Conservation (phyloP, 2,797 vertebrate genomes). For the Ibycter americanus region DNA sequence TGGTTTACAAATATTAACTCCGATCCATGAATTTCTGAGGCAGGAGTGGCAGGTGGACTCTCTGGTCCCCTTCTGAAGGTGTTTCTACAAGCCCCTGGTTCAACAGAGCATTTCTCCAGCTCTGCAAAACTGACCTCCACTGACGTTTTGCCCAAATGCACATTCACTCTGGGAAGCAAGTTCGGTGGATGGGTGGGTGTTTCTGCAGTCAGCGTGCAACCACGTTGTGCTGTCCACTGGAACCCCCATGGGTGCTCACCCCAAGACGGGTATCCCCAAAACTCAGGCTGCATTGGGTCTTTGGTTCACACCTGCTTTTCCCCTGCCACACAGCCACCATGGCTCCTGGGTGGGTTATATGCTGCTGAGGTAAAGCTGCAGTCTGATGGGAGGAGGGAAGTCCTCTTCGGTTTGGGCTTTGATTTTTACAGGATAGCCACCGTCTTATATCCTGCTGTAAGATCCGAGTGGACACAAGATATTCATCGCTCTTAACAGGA, state of each 20-base stretch:
- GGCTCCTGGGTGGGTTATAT: neutral
- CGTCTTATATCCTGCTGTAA: too few species aligned
- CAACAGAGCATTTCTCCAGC: neutral
- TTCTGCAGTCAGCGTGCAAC: too few species aligned
- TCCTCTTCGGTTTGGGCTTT: neutral
- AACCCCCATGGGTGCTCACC: neutral
- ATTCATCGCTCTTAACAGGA: neutral
- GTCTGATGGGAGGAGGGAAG: neutral
- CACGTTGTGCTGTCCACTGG: rapidly evolving
- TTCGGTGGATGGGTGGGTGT: neutral
- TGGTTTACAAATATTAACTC: neutral
- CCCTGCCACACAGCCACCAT: neutral
- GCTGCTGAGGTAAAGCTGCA: neutral
- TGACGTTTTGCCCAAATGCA: neutral
- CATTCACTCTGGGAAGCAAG: neutral
- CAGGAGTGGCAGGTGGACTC: neutral
- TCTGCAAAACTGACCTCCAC: neutral
- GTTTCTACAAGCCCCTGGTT: neutral
- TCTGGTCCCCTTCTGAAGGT: neutral
- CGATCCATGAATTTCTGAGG: neutral
- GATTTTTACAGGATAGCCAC: neutral
- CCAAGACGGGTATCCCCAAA: neutral
- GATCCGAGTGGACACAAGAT: neutral
- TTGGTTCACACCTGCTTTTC: neutral
- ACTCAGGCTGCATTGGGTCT: neutral